phyloP scores from a whole-genome alignment of 2,113 vertebrate species.

The Phycodurus eques region DNA sequence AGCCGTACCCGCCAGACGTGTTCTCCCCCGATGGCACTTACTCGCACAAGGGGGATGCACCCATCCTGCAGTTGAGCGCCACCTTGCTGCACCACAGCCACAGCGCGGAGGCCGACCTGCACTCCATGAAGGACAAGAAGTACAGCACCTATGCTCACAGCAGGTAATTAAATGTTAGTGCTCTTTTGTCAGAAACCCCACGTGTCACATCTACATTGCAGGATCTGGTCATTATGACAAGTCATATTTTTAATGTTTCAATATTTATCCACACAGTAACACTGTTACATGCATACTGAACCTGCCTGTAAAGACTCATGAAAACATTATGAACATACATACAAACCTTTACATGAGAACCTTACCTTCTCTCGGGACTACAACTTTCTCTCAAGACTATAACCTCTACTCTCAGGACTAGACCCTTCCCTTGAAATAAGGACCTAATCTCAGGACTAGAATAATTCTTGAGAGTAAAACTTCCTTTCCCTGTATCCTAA shows the following conservation, averaged over 20 bases:
- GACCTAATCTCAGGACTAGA: background rate
- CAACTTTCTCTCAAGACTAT: background rate
- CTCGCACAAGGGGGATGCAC: conserved; percentile 72
- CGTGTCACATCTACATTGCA: too few relatives aligned
- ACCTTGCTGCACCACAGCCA: conserved; percentile 79
- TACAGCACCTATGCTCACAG: conserved; percentile 77
- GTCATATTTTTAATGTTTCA: too few relatives aligned
- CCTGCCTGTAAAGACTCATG: too few relatives aligned
- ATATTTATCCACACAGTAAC: too few relatives aligned
- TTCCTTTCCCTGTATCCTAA: too few relatives aligned
- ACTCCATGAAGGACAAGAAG: conserved; percentile 88
- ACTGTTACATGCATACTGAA: too few relatives aligned
- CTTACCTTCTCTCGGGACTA: background rate
- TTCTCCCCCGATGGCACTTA: conserved; percentile 83
- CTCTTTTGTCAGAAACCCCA: too few relatives aligned
- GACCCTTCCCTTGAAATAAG: background rate
- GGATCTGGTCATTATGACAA: too few relatives aligned
- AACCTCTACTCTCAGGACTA: background rate
- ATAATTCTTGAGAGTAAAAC: too few relatives aligned
- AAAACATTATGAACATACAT: too few relatives aligned
- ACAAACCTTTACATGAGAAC: too few relatives aligned
- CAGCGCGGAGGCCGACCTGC: conserved; percentile 78
- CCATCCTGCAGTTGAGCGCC: conserved; percentile 81
- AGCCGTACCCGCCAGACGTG: conserved; percentile 77
- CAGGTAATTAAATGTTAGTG: conserved; percentile 42